A percentile compares a stretch with the other conserved stretches of the same genome.
These are phyloP conservation scores for Ditylenchus dipsaci DNA, from an alignment of 1,140 invertebrate species.

Conservation along the genomic window DNA sequence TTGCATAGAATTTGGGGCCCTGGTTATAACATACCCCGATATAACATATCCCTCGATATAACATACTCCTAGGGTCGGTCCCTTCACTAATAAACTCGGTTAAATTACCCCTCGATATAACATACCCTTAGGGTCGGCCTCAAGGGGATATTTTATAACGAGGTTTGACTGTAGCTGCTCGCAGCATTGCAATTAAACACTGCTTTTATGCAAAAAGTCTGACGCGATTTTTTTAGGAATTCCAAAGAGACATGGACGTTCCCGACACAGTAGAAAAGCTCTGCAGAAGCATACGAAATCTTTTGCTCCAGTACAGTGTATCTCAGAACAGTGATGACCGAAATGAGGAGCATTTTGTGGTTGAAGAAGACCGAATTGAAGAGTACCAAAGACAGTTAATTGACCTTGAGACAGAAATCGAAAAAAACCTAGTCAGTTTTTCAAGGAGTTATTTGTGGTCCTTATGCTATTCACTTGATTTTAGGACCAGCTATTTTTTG, in stretches of 20 bases:
- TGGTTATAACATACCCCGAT: no score
- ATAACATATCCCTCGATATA: no score
- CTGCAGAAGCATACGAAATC: neutral
- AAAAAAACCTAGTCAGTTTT: slow-evolving; percentile 3
- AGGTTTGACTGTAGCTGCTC: no score
- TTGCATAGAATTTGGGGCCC: no score
- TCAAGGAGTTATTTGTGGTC: neutral
- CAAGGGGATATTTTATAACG: no score
- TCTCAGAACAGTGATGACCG: neutral
- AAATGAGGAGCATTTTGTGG: slow-evolving; percentile 1
- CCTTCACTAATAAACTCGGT: no score
- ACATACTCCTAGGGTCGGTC: no score
- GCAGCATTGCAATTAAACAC: no score
- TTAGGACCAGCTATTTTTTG: slow-evolving; percentile 27
- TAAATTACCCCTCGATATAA: no score
- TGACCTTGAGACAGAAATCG: neutral
- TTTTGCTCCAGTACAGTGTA: neutral
- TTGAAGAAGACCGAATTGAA: slow-evolving; percentile 26
- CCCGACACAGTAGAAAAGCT: neutral
- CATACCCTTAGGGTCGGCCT: no score
- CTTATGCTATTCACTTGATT: neutral
- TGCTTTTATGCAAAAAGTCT: no score
- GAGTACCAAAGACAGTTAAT: neutral
- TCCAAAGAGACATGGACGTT: neutral
- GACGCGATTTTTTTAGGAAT: neutral